Evolutionary conservation across 2,888 invertebrate genomes (phyloP).

Genomic region (Agrotis puta): DNA sequence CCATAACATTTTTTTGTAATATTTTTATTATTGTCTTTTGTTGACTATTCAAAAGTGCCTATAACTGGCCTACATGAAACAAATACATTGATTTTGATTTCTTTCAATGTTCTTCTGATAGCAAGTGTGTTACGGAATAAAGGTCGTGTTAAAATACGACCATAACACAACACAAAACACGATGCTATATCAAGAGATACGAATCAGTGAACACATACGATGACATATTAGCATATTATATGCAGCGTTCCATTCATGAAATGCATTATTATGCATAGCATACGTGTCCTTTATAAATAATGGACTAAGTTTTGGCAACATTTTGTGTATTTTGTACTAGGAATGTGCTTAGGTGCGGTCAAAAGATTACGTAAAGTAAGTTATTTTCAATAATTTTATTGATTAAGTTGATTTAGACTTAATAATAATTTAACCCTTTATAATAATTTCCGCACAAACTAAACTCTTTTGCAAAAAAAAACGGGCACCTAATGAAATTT

Average conservation of each 20-base stretch:
- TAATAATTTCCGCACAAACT: too few relatives aligned
- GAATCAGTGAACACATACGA: conserved; percentile 33
- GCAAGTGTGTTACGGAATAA: too few relatives aligned
- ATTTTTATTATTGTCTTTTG: neutral
- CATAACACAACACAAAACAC: conserved; percentile 23
- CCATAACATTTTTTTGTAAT: neutral
- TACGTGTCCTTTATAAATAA: conserved; percentile 35
- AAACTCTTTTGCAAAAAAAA: too few relatives aligned
- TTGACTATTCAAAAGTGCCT: too few relatives aligned
- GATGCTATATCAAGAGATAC: conserved; percentile 21
- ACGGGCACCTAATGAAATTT: too few relatives aligned
- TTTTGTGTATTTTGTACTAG: conserved; percentile 10
- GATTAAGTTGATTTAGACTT: neutral
- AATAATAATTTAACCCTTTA: neutral
- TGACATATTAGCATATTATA: conserved; percentile 49
- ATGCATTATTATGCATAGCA: conserved; percentile 54
- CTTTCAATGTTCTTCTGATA: too few relatives aligned
- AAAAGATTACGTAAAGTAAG: neutral
- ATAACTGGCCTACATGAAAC: too few relatives aligned
- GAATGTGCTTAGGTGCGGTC: neutral
- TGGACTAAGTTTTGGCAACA: conserved; percentile 40
- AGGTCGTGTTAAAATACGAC: neutral
- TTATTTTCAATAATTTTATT: conserved; percentile 12
- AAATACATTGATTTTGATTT: too few relatives aligned
- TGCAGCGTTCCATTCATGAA: conserved; percentile 36